Base-by-base conservation (phyloP, 2,888 invertebrate species). In the Silvanus unidentatus region DNA sequence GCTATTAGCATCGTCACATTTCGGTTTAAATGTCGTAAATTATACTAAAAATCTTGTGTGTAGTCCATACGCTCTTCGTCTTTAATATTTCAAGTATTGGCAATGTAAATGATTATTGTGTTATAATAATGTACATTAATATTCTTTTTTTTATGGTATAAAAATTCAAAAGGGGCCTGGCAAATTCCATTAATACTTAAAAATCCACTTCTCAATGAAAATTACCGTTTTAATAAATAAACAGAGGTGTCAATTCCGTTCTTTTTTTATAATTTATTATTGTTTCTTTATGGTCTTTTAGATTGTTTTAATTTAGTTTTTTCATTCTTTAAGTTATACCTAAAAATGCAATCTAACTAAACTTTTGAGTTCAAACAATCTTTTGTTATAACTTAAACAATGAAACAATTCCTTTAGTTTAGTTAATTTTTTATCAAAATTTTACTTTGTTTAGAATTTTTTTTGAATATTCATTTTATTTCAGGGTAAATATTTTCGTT, bases 381-480 rank as follows among this genome's bases (percentile, higher is more conserved):
- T n/a, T n/a, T n/a, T n/a, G n/a, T 22, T 5, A 22, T 22, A 22
- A 22, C 22, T 22, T 22, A 22, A 22, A 22, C 8, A 22, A 5
- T 22, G 22, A 22, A 22, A 22, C n/a, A 22, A 22, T 22, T 3
- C 4, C 43, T 46, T 46, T 47, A 42, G 30, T 38, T 42, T 50
- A 40, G 42, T 36, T 44, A 45, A 35, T 39, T 51, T 52, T 48
- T 42, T n/a, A n/a, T n/a, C n/a, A n/a, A n/a, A 40, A 42, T 48
- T 44, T 47, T 43, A 39, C 48, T 53, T 51, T 37, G 43, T 49
- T 54, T 42, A 37, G 16, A 32, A 32, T 32, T 43, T 48, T 50
- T 58, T 55, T 54, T 44, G 50, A 55, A 45, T 53, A 51, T 54
- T 51, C 47, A 48, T 58, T 60, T 58, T 54, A 48, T 60, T 60